Evolutionary conservation across 2,113 vertebrate genomes (phyloP).

Genomic region (Todiramphus saurophagus): DNA sequence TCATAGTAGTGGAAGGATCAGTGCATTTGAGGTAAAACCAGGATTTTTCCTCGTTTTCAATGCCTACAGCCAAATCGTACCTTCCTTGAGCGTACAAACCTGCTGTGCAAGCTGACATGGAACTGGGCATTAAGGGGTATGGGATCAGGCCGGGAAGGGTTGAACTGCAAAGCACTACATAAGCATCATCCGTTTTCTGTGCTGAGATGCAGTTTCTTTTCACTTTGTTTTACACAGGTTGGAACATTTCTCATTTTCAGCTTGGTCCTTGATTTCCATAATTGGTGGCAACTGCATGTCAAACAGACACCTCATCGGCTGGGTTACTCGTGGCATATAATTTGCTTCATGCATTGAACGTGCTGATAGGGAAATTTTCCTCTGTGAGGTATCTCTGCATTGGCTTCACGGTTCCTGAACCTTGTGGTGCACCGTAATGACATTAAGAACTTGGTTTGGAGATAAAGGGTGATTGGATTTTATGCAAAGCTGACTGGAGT

Average conservation of each 20-base stretch:
- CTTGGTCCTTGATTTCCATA: neutral
- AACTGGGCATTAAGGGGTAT: neutral
- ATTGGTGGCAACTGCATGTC: neutral
- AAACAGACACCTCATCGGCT: neutral
- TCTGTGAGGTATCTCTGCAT: neutral
- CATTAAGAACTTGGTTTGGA: neutral
- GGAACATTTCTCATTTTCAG: neutral
- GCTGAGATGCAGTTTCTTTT: neutral
- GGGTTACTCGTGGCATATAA: neutral
- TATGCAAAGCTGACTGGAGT: neutral
- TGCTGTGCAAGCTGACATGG: neutral
- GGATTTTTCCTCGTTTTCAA: neutral
- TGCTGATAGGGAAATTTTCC: neutral
- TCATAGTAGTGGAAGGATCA: neutral
- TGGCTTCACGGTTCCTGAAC: neutral
- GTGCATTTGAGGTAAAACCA: neutral
- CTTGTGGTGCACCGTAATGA: neutral
- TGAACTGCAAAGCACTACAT: neutral
- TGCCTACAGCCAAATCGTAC: neutral
- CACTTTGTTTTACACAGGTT: neutral
- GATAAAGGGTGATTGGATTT: neutral
- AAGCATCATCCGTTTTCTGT: neutral
- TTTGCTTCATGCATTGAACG: neutral
- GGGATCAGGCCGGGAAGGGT: neutral
- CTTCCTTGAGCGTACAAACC: neutral